Conservation (phyloP, 2,113 vertebrate genomes). For the Laticauda laticaudata region DNA sequence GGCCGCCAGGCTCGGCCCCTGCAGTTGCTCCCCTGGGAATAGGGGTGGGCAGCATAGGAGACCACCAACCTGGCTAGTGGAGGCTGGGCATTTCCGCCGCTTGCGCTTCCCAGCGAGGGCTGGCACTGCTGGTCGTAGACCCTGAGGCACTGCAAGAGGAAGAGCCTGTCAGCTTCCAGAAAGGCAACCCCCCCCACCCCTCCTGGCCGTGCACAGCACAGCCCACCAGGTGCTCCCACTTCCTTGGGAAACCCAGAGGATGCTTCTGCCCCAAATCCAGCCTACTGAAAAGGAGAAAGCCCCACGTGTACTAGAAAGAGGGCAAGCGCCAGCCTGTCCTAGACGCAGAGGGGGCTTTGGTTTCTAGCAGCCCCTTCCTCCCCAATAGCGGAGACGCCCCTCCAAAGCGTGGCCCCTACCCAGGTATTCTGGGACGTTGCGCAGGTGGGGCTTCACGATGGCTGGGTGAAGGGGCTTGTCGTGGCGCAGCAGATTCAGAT, state of each 20-base stretch:
- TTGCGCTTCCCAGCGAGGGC: constrained; percentile 54
- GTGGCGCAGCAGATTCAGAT: constrained; percentile 85
- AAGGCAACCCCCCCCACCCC: neutral
- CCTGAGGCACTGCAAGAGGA: constrained; percentile 72
- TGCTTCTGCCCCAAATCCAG: no score
- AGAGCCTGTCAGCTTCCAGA: neutral
- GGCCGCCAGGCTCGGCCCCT: neutral
- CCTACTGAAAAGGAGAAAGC: neutral
- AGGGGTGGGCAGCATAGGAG: neutral
- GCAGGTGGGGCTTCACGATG: constrained; percentile 85
- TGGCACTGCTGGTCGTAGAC: constrained; percentile 64
- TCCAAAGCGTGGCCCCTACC: constrained; percentile 58
- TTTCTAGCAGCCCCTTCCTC: neutral
- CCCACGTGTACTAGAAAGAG: rapidly evolving
- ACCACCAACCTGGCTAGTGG: neutral
- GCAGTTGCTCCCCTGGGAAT: neutral
- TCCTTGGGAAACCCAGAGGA: neutral
- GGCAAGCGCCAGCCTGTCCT: neutral
- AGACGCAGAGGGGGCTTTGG: no score
- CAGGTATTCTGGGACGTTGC: constrained; percentile 87
- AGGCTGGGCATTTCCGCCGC: constrained; percentile 28
- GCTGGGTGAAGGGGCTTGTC: constrained; percentile 89
- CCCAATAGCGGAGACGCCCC: rapidly evolving
- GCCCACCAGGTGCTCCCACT: neutral
- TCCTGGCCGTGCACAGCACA: neutral